phyloP scores from a whole-genome alignment of 2,888 invertebrate genomes.

The Microdon myrmicae region DNA sequence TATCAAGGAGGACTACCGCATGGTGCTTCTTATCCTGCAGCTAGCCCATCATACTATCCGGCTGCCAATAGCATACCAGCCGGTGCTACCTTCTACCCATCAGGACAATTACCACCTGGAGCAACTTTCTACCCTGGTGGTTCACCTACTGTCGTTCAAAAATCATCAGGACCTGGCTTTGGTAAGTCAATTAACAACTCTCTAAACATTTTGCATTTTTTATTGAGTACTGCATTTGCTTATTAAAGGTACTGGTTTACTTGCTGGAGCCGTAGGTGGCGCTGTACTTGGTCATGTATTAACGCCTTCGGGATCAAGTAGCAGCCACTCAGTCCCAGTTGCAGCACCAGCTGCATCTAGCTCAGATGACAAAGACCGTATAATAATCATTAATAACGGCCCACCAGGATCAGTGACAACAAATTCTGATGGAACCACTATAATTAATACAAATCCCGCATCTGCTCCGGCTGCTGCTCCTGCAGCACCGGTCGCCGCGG shows the following conservation, averaged over 20 bases:
- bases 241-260: conserved; percentile 61
- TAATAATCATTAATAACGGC: conserved; percentile 66
- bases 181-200: too few relatives aligned
- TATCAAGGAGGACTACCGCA: conserved; percentile 42
- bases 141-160: conserved; percentile 56
- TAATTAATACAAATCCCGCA: conserved; percentile 52
- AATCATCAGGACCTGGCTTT: conserved; percentile 64
- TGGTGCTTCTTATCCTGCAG: conserved; percentile 9
- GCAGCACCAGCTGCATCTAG: conserved; percentile 54
- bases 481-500: conserved; percentile 43
- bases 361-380: conserved; percentile 58
- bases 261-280: conserved; percentile 64
- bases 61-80: conserved; percentile 50
- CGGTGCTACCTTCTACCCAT: conserved; percentile 53
- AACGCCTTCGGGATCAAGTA: conserved; percentile 59
- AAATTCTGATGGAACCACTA: conserved; percentile 56
- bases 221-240: not conserved
- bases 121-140: conserved; percentile 58
- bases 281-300: conserved; percentile 62
- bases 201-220: not conserved
- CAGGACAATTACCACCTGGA: conserved; percentile 57
- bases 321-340: conserved; percentile 54
- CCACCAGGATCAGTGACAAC: conserved; percentile 62
- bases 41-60: conserved; percentile 53
- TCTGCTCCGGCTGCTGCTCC: conserved; percentile 22